Percentiles rank a stretch among this genome's conserved stretches.
Evolutionary conservation across 2,113 vertebrate species (phyloP).

Genomic region (Xenopus laevis): DNA sequence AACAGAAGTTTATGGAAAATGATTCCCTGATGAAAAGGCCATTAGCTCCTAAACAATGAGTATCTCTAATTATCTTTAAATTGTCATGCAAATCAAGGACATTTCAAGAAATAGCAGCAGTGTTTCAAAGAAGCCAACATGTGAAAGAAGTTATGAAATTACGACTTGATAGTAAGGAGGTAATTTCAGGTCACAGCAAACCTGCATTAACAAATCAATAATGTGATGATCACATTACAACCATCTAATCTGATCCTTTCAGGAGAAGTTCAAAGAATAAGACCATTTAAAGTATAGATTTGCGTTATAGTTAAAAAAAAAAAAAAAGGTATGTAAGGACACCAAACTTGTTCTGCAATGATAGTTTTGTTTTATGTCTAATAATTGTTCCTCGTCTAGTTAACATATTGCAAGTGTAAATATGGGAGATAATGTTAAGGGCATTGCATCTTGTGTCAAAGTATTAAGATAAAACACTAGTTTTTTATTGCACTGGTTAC

Average conservation of each 20-base stretch:
- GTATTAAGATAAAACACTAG: too few species aligned
- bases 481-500: too few species aligned
- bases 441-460: too few species aligned
- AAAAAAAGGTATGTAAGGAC: constrained; percentile 10
- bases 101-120: constrained; percentile 3
- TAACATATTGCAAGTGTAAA: too few species aligned
- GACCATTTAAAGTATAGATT: constrained; percentile 31
- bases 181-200: constrained; percentile 31
- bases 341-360: neutral
- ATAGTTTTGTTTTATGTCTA: neutral
- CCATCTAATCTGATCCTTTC: constrained; percentile 29
- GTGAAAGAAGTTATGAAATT: constrained; percentile 35
- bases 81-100: neutral
- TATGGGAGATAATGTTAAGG: too few species aligned
- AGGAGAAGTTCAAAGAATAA: constrained; percentile 30
- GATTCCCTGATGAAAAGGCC: too few species aligned
- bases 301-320: constrained; percentile 6
- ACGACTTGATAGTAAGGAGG: constrained; percentile 10
- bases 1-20: too few species aligned
- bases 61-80: neutral
- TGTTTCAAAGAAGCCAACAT: constrained; percentile 14
- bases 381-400: too few species aligned
- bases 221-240: constrained; percentile 35
- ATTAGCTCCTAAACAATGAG: neutral
- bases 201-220: constrained; percentile 41